Evolutionary conservation across 2,797 vertebrate species (phyloP).

Genomic region (Diplodus puntazzo): DNA sequence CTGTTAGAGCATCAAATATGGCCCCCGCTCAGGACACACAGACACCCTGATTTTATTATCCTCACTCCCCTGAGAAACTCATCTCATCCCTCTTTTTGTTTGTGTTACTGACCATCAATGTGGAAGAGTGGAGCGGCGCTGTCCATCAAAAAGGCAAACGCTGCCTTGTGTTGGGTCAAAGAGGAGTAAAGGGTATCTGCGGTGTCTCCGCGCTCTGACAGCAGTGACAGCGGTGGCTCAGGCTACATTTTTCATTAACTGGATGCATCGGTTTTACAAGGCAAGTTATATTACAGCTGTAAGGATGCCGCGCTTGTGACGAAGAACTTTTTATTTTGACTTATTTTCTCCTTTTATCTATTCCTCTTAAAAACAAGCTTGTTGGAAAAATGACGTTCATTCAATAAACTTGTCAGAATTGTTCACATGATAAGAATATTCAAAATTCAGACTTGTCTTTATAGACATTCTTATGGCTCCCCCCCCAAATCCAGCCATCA

Average conservation of each 20-base stretch:
- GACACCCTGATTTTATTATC: conserved; percentile 88
- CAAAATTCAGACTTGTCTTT: conserved; percentile 28
- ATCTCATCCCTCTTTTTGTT: conserved; percentile 84
- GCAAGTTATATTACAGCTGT: conserved; percentile 8
- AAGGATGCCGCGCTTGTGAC: conserved; percentile 16
- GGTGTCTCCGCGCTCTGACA: conserved; percentile 23
- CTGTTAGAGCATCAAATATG: conserved; percentile 84
- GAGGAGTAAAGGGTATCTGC: conserved; percentile 53
- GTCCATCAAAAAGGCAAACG: conserved; percentile 67
- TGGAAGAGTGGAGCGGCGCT: conserved; percentile 69
- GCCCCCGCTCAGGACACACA: conserved; percentile 76
- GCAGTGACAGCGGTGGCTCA: conserved; percentile 16
- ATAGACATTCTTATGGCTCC: conserved; percentile 16
- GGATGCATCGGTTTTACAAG: conserved; percentile 37
- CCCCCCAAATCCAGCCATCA: neutral
- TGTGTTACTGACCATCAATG: conserved; percentile 79
- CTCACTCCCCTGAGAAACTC: conserved; percentile 87
- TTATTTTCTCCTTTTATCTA: conserved; percentile 7
- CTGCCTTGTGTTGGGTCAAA: conserved; percentile 56
- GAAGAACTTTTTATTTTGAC: conserved; percentile 15
- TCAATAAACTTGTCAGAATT: conserved; percentile 28
- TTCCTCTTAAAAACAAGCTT: conserved; percentile 2
- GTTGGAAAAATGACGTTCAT: conserved; percentile 5
- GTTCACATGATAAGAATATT: conserved; percentile 24
- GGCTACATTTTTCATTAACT: conserved; percentile 18